A percentile compares a stretch with the other conserved stretches of the same genome.
phyloP scores from a whole-genome alignment of 2,888 invertebrate genomes.

The Agrochola circellaris region DNA sequence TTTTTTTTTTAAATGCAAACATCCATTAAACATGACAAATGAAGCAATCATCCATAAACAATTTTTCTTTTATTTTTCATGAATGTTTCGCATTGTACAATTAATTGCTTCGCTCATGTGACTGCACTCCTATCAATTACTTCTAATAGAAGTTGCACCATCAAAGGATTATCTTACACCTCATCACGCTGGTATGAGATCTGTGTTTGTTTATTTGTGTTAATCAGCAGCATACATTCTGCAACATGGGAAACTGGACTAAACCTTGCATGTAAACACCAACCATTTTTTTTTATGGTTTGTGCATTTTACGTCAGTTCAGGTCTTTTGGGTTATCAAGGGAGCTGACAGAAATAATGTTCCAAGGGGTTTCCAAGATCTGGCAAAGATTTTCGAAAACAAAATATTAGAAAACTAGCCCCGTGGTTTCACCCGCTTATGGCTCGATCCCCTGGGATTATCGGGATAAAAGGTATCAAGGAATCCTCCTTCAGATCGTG shows the following conservation, averaged over 20 bases:
- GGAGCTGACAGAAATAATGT: not conserved
- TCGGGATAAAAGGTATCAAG: too few relatives aligned
- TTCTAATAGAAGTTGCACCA: conserved; percentile 45
- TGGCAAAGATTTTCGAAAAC: not conserved
- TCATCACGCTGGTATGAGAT: conserved; percentile 49
- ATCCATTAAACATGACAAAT: not conserved
- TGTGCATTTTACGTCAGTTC: too few relatives aligned
- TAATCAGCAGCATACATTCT: not conserved
- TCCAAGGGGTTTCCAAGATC: too few relatives aligned
- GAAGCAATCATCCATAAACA: conserved; percentile 16
- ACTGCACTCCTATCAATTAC: conserved; percentile 60
- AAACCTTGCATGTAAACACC: not conserved
- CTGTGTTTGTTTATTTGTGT: conserved; percentile 5
- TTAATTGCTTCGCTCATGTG: conserved; percentile 29
- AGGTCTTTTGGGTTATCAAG: too few relatives aligned
- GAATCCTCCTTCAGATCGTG: too few relatives aligned
- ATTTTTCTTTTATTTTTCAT: conserved; percentile 28
- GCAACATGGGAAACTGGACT: not conserved
- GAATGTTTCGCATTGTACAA: conserved; percentile 39
- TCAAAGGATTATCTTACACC: conserved; percentile 62
- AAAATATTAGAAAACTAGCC: not conserved
- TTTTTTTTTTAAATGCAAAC: not conserved
- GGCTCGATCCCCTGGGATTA: too few relatives aligned
- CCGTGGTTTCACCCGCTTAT: too few relatives aligned
- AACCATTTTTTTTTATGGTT: not conserved